phyloP scores from a whole-genome alignment of 2,797 vertebrate species.

The Garrulus glandarius region DNA sequence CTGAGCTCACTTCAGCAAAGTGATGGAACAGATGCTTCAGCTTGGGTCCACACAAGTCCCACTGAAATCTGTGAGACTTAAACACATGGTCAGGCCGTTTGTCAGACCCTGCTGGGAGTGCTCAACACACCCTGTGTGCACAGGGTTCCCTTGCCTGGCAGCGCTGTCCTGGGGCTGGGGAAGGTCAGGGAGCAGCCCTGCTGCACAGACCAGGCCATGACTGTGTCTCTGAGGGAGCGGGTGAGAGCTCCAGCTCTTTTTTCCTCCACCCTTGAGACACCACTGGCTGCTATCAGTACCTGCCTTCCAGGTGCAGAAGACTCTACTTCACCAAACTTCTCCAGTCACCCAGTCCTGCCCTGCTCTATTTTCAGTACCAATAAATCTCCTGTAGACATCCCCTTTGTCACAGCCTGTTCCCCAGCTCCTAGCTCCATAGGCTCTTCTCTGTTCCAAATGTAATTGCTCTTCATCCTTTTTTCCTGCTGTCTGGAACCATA shows the following conservation, averaged over 20 bases:
- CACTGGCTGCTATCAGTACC: neutral
- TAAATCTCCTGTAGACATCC: constrained; percentile 33
- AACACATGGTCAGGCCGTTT: neutral
- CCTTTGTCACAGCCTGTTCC: constrained; percentile 38
- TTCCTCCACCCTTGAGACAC: neutral
- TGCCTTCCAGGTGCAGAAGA: neutral
- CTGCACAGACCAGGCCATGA: neutral
- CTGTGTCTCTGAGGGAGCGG: fast-evolving
- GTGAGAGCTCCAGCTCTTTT: neutral
- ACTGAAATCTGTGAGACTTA: neutral
- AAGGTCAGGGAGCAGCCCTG: neutral
- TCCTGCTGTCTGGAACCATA: constrained; percentile 41
- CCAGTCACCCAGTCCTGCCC: neutral
- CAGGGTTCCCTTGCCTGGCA: neutral
- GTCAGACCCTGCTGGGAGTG: neutral
- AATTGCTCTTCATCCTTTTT: constrained; percentile 51
- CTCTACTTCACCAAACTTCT: neutral
- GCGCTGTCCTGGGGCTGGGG: neutral
- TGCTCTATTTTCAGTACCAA: constrained; percentile 24
- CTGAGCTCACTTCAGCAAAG: neutral
- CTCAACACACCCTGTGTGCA: fast-evolving
- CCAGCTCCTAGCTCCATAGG: neutral
- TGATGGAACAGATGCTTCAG: neutral
- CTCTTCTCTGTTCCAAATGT: constrained; percentile 56
- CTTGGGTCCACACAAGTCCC: neutral